phyloP scores from a whole-genome alignment of 2,797 vertebrate species.

The Onychomys torridus region DNA sequence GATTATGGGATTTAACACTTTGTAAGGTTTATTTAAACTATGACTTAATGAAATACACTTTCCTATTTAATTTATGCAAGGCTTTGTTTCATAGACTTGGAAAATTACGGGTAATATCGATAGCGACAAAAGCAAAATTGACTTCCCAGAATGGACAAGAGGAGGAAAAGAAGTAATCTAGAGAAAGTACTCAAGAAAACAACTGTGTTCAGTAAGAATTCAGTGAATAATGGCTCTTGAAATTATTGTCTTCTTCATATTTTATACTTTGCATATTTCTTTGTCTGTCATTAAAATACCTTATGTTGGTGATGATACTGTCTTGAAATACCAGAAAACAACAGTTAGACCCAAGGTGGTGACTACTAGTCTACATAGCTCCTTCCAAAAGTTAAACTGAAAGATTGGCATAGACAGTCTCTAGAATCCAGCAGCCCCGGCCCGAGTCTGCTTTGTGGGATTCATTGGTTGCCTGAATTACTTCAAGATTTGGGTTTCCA shows the following conservation, averaged over 20 bases:
- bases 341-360: not conserved
- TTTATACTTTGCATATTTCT: not conserved
- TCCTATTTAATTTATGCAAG: not conserved
- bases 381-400: not conserved
- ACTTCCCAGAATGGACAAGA: not conserved
- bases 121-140: not conserved
- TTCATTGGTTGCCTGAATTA: not conserved
- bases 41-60: not conserved
- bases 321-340: not conserved
- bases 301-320: not conserved
- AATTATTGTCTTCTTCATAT: not conserved
- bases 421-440: not conserved
- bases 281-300: not conserved
- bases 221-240: not conserved
- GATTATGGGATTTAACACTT: not conserved
- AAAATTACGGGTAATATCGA: not conserved
- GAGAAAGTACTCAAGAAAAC: not conserved
- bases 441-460: not conserved
- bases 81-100: not conserved
- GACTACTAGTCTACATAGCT: not conserved
- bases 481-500: not conserved
- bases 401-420: rapidly evolving
- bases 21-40: not conserved
- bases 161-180: not conserved
- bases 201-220: not conserved